Evolutionary conservation across 2,113 vertebrate genomes (phyloP).

Genomic region (Phyllostomus discolor): DNA sequence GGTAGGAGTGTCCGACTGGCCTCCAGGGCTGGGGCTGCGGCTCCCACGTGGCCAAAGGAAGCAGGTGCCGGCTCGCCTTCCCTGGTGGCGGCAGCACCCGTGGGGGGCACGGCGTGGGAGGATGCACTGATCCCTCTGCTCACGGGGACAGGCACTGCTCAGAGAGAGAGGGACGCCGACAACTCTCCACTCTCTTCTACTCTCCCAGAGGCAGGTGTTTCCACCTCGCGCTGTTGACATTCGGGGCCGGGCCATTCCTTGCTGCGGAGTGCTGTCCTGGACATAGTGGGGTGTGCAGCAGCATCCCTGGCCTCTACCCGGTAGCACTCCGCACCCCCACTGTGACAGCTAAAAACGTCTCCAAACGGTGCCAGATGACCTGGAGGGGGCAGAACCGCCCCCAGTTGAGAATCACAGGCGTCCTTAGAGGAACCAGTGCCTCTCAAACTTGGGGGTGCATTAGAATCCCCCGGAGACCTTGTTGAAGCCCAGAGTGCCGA

Average conservation of each 20-base stretch:
- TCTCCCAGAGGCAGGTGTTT: background rate
- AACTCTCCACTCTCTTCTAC: background rate
- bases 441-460: background rate
- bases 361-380: background rate
- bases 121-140: background rate
- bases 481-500: background rate
- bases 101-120: background rate
- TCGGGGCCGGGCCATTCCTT: background rate
- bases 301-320: background rate
- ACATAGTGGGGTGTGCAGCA: background rate
- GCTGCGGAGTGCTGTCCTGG: background rate
- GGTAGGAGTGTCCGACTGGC: background rate
- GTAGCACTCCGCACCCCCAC: background rate
- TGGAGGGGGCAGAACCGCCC: background rate
- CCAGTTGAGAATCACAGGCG: background rate
- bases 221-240: background rate
- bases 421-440: too few relatives aligned
- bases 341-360: background rate
- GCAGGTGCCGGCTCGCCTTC: background rate
- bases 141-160: background rate
- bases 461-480: background rate
- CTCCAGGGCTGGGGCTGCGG: too few relatives aligned
- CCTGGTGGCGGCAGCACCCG: background rate
- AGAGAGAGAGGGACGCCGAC: background rate
- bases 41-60: accelerated